Evolutionary conservation across 2,113 vertebrate species (phyloP).

Genomic region (Carassius gibelio): DNA sequence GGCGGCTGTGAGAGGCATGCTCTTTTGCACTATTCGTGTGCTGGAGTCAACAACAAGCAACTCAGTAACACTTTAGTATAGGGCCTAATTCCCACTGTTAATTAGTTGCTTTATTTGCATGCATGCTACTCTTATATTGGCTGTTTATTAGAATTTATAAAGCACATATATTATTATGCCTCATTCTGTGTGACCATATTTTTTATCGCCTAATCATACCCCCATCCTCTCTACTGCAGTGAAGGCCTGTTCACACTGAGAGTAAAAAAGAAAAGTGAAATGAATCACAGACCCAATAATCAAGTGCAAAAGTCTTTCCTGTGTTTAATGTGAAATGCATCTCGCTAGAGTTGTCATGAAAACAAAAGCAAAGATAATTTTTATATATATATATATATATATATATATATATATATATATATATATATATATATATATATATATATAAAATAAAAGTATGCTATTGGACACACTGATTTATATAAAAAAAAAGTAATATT

Average conservation of each 20-base stretch:
- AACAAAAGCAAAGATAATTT: neutral
- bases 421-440: neutral
- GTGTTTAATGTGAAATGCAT: neutral
- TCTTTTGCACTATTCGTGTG: slow-evolving; percentile 49
- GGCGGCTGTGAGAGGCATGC: slow-evolving; percentile 4
- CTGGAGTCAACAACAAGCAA: slow-evolving; percentile 5
- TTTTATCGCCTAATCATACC: neutral
- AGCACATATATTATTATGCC: neutral
- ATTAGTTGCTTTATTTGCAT: neutral
- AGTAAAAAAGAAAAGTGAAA: neutral
- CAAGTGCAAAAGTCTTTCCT: neutral
- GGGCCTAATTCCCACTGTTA: neutral
- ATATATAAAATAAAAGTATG: neutral
- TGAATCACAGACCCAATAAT: neutral
- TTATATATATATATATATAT: neutral
- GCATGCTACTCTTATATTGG: neutral
- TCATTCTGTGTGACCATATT: neutral
- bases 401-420: neutral
- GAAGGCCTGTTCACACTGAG: neutral
- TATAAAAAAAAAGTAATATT: neutral
- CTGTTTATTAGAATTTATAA: neutral
- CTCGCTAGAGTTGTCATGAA: too few relatives aligned
- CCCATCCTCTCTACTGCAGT: neutral
- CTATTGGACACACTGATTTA: neutral
- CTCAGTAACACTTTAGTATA: neutral